Conservation (phyloP, 2,888 invertebrate species). For the Drosophila stalkeri region DNA sequence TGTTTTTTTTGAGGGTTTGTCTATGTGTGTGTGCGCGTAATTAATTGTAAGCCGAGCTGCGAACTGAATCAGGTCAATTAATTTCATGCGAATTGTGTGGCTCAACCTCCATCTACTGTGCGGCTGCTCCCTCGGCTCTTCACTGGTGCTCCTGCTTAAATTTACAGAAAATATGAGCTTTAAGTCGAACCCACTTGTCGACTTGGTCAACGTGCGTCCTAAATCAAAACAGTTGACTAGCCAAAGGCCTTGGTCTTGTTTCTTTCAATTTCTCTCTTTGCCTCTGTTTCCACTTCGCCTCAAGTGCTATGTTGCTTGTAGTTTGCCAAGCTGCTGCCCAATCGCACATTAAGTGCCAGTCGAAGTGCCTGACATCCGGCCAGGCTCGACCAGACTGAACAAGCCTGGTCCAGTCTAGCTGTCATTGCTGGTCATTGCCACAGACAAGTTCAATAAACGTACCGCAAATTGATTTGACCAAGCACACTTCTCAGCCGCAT, state of each 20-base stretch:
- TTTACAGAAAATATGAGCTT: constrained; percentile 39
- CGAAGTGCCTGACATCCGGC: constrained; percentile 50
- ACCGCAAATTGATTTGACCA: constrained; percentile 74
- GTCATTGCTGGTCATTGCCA: constrained; percentile 29
- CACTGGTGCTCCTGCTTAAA: constrained; percentile 19
- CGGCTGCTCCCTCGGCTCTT: not conserved
- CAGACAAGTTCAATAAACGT: constrained; percentile 74
- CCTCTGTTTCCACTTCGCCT: constrained; percentile 10
- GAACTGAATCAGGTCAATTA: constrained; percentile 84
- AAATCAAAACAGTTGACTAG: constrained; percentile 53
- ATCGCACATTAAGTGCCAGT: constrained; percentile 64
- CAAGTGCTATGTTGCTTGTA: constrained; percentile 49
- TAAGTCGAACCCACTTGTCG: constrained; percentile 38
- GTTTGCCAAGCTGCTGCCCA: constrained; percentile 55
- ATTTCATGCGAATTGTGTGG: constrained; percentile 67
- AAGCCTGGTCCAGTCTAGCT: not conserved
- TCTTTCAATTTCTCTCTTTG: not conserved
- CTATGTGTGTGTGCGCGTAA: constrained; percentile 64
- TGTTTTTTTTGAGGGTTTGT: not conserved
- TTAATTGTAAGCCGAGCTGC: constrained; percentile 82
- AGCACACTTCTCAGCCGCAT: constrained; percentile 54
- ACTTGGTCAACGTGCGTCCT: constrained; percentile 17
- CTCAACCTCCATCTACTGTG: not conserved
- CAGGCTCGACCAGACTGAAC: constrained; percentile 6
- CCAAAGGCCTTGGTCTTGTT: constrained; percentile 3